These are phyloP conservation scores for Paedocypris sp. DNA, from an alignment of 2,113 vertebrate genomes.

Conservation along the genomic window DNA sequence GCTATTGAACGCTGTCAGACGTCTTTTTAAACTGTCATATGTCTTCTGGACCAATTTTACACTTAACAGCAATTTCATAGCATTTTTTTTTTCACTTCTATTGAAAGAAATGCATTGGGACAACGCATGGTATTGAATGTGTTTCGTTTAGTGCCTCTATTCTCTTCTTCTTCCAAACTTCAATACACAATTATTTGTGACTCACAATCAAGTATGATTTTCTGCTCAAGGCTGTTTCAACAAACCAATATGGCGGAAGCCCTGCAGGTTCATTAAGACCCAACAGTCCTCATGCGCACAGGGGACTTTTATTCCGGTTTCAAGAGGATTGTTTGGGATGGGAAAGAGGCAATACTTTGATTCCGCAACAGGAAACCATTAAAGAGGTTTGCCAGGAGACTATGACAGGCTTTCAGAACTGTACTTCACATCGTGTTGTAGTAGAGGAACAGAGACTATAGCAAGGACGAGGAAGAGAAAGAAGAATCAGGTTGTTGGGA, in stretches of 20 bases:
- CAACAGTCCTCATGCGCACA: neutral
- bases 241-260: neutral
- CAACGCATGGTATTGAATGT: too few species aligned
- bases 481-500: too few species aligned
- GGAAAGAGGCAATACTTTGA: slow-evolving; percentile 21
- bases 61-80: too few species aligned
- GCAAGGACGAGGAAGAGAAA: slow-evolving; percentile 1
- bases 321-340: slow-evolving; percentile 9
- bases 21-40: too few species aligned
- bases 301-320: slow-evolving; percentile 1
- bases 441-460: neutral
- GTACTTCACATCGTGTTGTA: slow-evolving; percentile 8
- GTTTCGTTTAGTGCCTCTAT: too few species aligned
- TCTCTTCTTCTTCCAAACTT: too few species aligned
- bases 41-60: too few species aligned
- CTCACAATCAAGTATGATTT: too few species aligned
- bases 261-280: slow-evolving; percentile 4
- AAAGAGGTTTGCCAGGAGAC: slow-evolving; percentile 24
- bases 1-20: too few species aligned
- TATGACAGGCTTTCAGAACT: slow-evolving; percentile 23
- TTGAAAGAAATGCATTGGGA: too few species aligned
- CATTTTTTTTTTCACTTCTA: too few species aligned
- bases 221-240: slow-evolving; percentile 4
- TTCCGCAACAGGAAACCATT: slow-evolving; percentile 25
- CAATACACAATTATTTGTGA: too few species aligned